Evolutionary conservation across 2,797 vertebrate genomes (phyloP), one percentile per base, ranked within the genome.

Genomic region (Erethizon dorsatum): DNA sequence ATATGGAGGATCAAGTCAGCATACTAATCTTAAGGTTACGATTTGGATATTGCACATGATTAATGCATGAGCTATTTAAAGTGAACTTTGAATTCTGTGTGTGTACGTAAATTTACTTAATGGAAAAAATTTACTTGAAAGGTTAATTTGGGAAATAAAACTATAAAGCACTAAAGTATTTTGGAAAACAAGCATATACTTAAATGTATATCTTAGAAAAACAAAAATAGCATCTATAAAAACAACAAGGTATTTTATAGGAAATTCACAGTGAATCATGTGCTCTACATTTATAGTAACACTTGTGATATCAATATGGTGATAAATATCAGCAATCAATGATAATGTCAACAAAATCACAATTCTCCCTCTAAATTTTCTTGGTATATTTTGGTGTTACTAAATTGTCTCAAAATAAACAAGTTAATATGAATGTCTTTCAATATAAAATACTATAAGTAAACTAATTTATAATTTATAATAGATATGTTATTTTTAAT

Each of bases 101-200:
- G 20, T 69, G 11, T 56, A 1, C n/a, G 15, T 75, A 67, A 88
- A 78, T 59, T 87, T 73, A 82, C 10, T 10, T 57, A 0, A 28
- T 11, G n/a, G 2, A 31, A 37, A 10, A 18, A 6, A 5, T 2
- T 2, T 14, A 1, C 9, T 94, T 2, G 0, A 80, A 63, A 77
- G 61, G 5, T 90, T 22, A 93, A 97, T 91, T 54, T 4, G 69
- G 9, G 3, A 33, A 71, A 31, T 10, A 86, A 79, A 96, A n/a
- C 41, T 88, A 10, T 41, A 4, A 59, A 57, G 3, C 13, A 56
- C 2, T 11, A 24, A n/a, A 63, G 28, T 41, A 33, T 22, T 20
- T 54, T 17, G 22, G 71, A 31, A 92, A 54, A 75, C 28, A 77
- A 31, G 7, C 7, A 26, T 31, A 33, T 14, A 54, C 2, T 45